Base-by-base conservation (phyloP, 2,888 invertebrate genomes). In the Limnephilus lunatus region DNA sequence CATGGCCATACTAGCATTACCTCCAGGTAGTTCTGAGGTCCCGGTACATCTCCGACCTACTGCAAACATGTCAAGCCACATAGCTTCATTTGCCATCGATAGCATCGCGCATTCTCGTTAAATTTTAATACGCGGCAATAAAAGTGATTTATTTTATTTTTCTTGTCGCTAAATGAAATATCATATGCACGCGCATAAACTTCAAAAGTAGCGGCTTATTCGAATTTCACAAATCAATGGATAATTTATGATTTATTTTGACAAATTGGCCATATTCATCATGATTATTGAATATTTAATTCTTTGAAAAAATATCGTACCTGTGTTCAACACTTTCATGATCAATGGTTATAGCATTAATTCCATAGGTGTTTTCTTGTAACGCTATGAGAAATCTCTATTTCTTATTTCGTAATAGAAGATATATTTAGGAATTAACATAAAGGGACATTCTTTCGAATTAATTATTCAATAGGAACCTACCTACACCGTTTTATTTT, bases 61-160 rank as follows among this genome's bases (percentile, higher is more conserved):
- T 80, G 87, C 87, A n/a, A 81, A 91, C 80, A 32, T 91, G 86
- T 91, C 91, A 68, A 81, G 25, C 53, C 89, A n/a, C 81, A 86
- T 81, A 88, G 68, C 90, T 90, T 83, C 92, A 92, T 92, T 92
- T 86, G 88, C 44, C 85, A 85, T 86, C 81, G 90, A 92, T 90
- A 92, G 31, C 89, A 90, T 92, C 92, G 80, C 88, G 85, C 91
- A 86, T 81, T 68, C 53, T 68, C 53, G 68, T 68, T 68, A 32
- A 68, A 30, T 32, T 87, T 87, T 87, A 35, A 85, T 86, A 44
- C 86, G 44, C 15, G 68, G 44, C 44, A 44, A 86, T 86, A 86
- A 86, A 86, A 35, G n/a, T 44, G 48, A 86, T 86, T 86, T 48
- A 86, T 86, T 85, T 86, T 44, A 86, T 86, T 39, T 44, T 86